Evolutionary conservation across 2,888 invertebrate genomes (phyloP), one percentile per base, ranked within the genome.

Genomic region (Tuberolachnus salignus): DNA sequence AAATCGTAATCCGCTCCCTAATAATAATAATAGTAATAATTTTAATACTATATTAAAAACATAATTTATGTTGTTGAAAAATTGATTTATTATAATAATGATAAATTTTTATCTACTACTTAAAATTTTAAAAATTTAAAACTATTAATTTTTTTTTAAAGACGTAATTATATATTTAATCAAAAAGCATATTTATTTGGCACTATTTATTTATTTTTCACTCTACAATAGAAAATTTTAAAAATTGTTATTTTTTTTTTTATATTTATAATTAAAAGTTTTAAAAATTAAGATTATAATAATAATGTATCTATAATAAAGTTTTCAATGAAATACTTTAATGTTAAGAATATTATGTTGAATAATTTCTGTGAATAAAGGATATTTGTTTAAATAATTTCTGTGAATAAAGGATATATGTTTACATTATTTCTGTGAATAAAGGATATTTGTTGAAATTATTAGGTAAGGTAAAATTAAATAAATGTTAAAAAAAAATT

Each of bases 401-500:
- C 4, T 57, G 57, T 13, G 51, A 51, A 8, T 13, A 21, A 1
- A 21, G 13, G 13, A 3, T 46, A 14, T 46, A 21, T n/a, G 21
- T 66, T 51, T 3, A 63, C 21, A 70, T 23, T 11, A n/a, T 44
- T 11, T 57, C 16, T 73, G 44, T 51, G 11, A 19, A 55, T 44
- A 55, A 34, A 42, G 26, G 13, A 66, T 34, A 49, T 59, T 57
- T 44, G 6, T 71, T n/a, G 13, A 26, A 72, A 21, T 34, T 55
- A 19, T 46, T 13, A n/a, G n/a, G 26, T 26, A 59, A 69, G 19
- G 34, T 59, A 61, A 11, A 69, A 21, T 61, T 21, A 23, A 53
- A 19, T n/a, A 64, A 53, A n/a, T 42, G 13, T 44, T 21, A 16
- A 61, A 73, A 57, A 70, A 51, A 73, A 64, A 73, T 78, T 78